Base-by-base conservation (phyloP, 2,113 vertebrate species). In the Muscicapa adusta region DNA sequence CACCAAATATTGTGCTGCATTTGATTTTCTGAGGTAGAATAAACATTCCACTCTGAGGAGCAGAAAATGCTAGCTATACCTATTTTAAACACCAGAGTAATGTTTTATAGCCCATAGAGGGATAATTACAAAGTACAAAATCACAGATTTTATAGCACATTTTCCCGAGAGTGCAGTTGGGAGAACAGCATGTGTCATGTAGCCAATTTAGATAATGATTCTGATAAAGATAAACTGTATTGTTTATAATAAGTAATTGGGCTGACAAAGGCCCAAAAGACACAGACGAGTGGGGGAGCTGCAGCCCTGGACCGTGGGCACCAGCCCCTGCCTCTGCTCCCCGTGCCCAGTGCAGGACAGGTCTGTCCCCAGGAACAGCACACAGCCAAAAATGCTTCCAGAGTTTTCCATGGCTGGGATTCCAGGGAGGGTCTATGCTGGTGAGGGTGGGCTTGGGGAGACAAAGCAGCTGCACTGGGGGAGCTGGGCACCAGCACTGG, bases 131-230 rank as follows among this genome's bases (percentile, higher is more conserved):
- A 98, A 98, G 98, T 98, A 98, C 98, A 98, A 98, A 98, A 97
- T 98, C 98, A 85, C 71, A 75, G 97, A 96, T 96, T 98, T 98
- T 98, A 98, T 96, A 97, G 97, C 97, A 94, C 94, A 78, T 94
- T 96, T 95, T 98, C 99, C 99, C 98, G 93, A 94, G 99, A 99
- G 99, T 97, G 96, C 98, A 98, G 98, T 99, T 99, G 99, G 98
- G 97, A 96, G 96, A 97, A 97, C 98, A 97, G 98, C 98, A 98
- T 97, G 99, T 99, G 99, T 99, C 99, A 99, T 98, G 98, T 99
- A 97, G 97, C 98, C 99, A 99, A 99, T 99, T 99, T 99, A 99
- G 99, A 98, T 99, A 99, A 99, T 99, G 99, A 99, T 98, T 98
- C 98, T 98, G 98, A 98, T 98, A 98, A 99, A 99, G 99, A 99